Evolutionary conservation across 2,888 invertebrate genomes (phyloP).

Genomic region (Abrostola triplasia): DNA sequence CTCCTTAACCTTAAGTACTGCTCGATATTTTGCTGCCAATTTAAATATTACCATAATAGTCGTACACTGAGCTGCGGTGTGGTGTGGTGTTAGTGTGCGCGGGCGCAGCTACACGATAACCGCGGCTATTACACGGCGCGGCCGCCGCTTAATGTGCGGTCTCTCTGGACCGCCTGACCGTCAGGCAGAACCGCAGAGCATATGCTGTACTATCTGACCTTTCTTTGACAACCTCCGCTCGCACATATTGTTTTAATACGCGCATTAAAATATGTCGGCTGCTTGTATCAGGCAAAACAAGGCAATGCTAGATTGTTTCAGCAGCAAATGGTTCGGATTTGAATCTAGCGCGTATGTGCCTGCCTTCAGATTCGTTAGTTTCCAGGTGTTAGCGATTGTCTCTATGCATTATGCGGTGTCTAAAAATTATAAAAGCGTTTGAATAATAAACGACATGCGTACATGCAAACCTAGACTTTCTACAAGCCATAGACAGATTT

Average conservation of each 20-base stretch:
- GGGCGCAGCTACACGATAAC: constrained; percentile 14
- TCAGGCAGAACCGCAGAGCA: background rate
- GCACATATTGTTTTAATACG: too few relatives aligned
- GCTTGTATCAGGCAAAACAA: too few relatives aligned
- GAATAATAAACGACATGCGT: too few relatives aligned
- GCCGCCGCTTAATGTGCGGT: constrained; percentile 29
- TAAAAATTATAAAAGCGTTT: too few relatives aligned
- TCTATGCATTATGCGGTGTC: too few relatives aligned
- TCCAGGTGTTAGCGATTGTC: too few relatives aligned
- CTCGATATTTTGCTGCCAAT: constrained; percentile 14
- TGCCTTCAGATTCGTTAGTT: too few relatives aligned
- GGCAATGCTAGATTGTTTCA: too few relatives aligned
- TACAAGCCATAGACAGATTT: too few relatives aligned
- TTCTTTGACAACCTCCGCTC: background rate
- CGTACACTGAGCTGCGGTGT: constrained; percentile 3
- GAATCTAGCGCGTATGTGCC: too few relatives aligned
- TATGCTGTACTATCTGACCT: background rate
- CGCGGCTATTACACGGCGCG: constrained; percentile 9
- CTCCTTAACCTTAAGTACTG: background rate
- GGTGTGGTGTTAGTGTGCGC: constrained; percentile 20
- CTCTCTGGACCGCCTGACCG: constrained; percentile 15
- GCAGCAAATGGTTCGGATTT: too few relatives aligned
- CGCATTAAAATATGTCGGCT: too few relatives aligned
- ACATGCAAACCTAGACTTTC: background rate
- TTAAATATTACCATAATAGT: constrained; percentile 37